Percentiles rank a stretch among this genome's conserved stretches.
These are phyloP conservation scores for Lamprologus ornatipinnis DNA, from an alignment of 2,113 vertebrate species.

Conservation along the genomic window DNA sequence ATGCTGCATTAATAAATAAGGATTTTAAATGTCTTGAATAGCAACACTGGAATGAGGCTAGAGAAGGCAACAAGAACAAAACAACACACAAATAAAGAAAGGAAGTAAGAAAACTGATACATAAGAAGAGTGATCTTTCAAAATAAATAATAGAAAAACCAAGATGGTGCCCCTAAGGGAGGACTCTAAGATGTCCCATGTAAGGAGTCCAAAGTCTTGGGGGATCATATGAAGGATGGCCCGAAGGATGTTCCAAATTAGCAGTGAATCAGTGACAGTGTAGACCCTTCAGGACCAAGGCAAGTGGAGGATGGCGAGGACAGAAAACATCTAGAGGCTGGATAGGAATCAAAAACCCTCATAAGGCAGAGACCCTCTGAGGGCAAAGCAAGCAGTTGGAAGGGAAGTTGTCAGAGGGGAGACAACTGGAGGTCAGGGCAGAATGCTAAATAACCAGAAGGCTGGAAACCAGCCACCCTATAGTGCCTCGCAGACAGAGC, in stretches of 20 bases:
- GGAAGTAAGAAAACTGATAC: background rate
- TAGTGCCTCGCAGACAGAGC: background rate
- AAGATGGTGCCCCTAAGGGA: background rate
- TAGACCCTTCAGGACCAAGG: background rate
- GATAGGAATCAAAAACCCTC: background rate
- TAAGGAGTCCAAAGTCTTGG: background rate
- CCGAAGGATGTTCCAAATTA: background rate
- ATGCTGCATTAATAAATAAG: background rate
- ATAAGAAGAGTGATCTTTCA: background rate
- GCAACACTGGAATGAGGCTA: background rate
- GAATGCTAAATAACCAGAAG: background rate
- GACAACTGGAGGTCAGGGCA: background rate
- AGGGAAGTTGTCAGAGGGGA: background rate
- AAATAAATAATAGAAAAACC: background rate
- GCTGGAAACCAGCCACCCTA: background rate
- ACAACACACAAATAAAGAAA: background rate
- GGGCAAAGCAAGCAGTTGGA: background rate
- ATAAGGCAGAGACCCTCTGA: background rate
- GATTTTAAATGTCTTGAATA: background rate
- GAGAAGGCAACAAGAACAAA: background rate
- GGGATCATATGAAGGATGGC: background rate
- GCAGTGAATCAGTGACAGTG: background rate
- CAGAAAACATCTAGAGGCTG: background rate
- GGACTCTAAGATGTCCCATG: background rate
- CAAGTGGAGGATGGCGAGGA: background rate